Conservation (phyloP, 2,888 invertebrate genomes). For the Ommatoiulus sabulosus region DNA sequence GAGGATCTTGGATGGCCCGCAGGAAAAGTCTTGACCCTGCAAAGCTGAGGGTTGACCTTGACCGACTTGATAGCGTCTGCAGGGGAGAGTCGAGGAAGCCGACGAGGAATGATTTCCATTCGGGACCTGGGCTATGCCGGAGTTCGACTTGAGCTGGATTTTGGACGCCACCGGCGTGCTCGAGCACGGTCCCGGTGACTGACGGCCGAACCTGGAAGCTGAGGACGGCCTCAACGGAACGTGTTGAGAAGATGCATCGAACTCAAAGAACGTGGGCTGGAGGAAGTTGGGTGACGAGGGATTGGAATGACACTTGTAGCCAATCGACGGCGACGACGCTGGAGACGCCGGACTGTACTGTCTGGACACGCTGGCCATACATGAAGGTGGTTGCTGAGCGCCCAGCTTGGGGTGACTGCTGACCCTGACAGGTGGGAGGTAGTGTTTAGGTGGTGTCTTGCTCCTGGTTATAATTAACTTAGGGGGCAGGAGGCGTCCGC, state of each 20-base stretch:
- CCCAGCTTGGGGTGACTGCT: slow-evolving; percentile 7
- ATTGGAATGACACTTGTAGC: slow-evolving; percentile 49
- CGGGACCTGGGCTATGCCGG: background rate
- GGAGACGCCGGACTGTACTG: slow-evolving; percentile 30
- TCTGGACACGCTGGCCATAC: slow-evolving; percentile 51
- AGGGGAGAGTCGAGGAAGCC: background rate
- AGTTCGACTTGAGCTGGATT: background rate
- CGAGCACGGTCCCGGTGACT: slow-evolving; percentile 20
- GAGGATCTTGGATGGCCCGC: background rate
- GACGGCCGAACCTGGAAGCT: slow-evolving; percentile 42
- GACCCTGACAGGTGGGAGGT: slow-evolving; percentile 50
- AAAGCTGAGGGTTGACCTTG: background rate
- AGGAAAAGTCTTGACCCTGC: background rate
- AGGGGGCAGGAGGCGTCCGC: slow-evolving; percentile 41
- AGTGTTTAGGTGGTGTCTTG: slow-evolving; percentile 53
- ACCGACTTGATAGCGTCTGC: background rate
- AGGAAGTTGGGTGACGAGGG: slow-evolving; percentile 53
- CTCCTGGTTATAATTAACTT: slow-evolving; percentile 54
- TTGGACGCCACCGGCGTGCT: background rate
- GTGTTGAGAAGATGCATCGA: slow-evolving; percentile 37
- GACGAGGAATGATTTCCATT: slow-evolving; percentile 4
- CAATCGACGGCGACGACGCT: slow-evolving; percentile 41
- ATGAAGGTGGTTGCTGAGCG: background rate
- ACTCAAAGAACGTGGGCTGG: slow-evolving; percentile 47
- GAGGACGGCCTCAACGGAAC: slow-evolving; percentile 21